Evolutionary conservation across 2,113 vertebrate species (phyloP).

Genomic region (Octodon degus): DNA sequence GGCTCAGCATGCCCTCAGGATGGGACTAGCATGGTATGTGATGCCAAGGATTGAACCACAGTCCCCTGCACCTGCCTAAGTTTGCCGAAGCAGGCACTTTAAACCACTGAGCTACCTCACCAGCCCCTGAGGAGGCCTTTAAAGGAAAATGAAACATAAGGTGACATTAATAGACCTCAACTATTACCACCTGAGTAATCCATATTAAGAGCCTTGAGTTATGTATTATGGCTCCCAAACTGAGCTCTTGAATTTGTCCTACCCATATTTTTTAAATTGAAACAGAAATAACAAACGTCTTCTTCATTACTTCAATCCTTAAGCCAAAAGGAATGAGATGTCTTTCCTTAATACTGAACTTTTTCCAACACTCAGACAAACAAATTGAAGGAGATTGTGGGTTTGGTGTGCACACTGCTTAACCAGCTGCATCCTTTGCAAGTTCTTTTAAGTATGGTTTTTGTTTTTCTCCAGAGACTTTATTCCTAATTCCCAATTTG

Average conservation of each 20-base stretch:
- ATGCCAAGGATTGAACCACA: too few species aligned
- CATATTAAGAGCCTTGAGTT: not conserved
- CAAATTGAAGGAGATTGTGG: conserved; percentile 62
- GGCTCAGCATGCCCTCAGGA: too few species aligned
- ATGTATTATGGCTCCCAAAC: not conserved
- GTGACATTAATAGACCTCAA: not conserved
- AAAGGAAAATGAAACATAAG: conserved; percentile 10
- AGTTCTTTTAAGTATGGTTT: conserved; percentile 61
- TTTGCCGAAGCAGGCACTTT: too few species aligned
- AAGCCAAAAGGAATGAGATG: conserved; percentile 31
- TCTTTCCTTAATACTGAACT: conserved; percentile 46
- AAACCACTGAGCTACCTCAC: too few species aligned
- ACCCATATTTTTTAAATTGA: conserved; percentile 60
- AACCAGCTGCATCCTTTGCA: conserved; percentile 58
- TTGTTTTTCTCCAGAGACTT: conserved; percentile 73
- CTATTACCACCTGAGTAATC: not conserved
- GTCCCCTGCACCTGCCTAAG: too few species aligned
- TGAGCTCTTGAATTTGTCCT: not conserved
- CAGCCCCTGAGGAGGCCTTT: not conserved
- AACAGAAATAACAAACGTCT: conserved; percentile 58
- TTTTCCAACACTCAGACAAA: conserved; percentile 59
- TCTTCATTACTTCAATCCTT: conserved; percentile 53
- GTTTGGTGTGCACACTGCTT: conserved; percentile 42
- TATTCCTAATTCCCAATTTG: conserved; percentile 74
- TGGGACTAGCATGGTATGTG: too few species aligned